Evolutionary conservation across 2,797 vertebrate genomes (phyloP), one percentile per base, ranked within the genome.

Genomic region (Lophotriccus pileatus): DNA sequence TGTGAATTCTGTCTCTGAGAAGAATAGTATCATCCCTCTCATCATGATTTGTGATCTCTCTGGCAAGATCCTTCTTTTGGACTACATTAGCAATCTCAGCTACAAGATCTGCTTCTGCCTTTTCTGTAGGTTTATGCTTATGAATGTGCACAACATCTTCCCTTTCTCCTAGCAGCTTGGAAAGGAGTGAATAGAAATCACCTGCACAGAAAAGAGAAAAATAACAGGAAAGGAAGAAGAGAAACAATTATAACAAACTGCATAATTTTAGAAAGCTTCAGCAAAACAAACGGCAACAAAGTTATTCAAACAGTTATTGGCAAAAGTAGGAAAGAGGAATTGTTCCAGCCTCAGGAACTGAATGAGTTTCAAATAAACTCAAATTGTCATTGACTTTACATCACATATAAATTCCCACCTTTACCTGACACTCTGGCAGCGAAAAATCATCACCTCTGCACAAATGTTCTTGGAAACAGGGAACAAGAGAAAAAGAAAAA

Each of bases 181-280:
- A 99, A 98, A 99, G 98, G 81, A 99, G 98, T 97, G 98, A 99
- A 98, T 98, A 99, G 98, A 99, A 98, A 98, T 98, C 98, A 98
- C 99, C 99, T 99, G 99, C 89, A 97, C 93, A 98, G 90, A 95
- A 97, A 97, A 97, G 94, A 97, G 91, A 97, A 96, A 89, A 97
- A 95, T 62, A 97, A 96, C 88, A 90, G 80, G 80, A 80, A 95
- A 87, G 76, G 87, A 86, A 81, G 80, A 39, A 89, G 87, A 88
- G 93, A 90, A 43, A 47, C 46, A 74, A 93, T 96, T 95, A 97
- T 67, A 96, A 91, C 73, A 95, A 62, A 90, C 50, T 3, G 11
- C 36, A 89, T 83, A 77, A 41, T 76, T 94, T 89, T 78, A 85
- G 43, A 94, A 70, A 59, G 60, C 36, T 84, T 92, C 56, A 94